phyloP scores from a whole-genome alignment of 1,140 invertebrate genomes.

The Heliconius hewitsoni region DNA sequence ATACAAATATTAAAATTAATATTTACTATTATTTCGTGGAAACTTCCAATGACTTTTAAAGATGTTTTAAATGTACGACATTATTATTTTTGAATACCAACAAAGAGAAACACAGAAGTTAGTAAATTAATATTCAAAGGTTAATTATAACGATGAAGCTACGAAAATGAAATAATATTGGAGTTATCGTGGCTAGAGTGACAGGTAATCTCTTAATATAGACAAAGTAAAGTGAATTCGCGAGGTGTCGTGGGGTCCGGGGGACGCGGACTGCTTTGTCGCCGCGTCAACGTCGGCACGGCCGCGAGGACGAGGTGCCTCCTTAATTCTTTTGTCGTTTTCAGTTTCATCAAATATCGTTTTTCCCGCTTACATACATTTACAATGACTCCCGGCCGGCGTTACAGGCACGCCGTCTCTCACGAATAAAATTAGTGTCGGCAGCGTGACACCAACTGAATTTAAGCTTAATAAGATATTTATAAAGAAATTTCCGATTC shows the following conservation, averaged over 20 bases:
- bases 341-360: slow-evolving; percentile 76
- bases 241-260: slow-evolving; percentile 41
- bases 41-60: neutral
- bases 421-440: slow-evolving; percentile 79
- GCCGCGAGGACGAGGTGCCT: slow-evolving; percentile 40
- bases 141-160: slow-evolving; percentile 33
- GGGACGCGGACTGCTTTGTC: slow-evolving; percentile 38
- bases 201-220: slow-evolving; percentile 70
- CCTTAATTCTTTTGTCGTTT: slow-evolving; percentile 79
- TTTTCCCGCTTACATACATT: slow-evolving; percentile 78
- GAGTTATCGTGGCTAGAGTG: slow-evolving; percentile 44
- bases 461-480: slow-evolving; percentile 81
- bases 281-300: slow-evolving; percentile 50
- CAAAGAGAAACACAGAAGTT: neutral
- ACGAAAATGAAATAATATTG: slow-evolving; percentile 45
- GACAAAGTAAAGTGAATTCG: slow-evolving; percentile 72
- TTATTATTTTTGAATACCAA: neutral
- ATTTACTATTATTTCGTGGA: neutral
- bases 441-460: slow-evolving; percentile 79
- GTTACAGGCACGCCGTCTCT: slow-evolving; percentile 60
- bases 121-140: neutral
- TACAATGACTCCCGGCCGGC: slow-evolving; percentile 48
- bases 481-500: slow-evolving; percentile 81
- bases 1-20: neutral
- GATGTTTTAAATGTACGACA: neutral